Evolutionary conservation across 2,113 vertebrate species (phyloP), one percentile per base, ranked within the genome.

Genomic region (Illadopsis cleaveri): DNA sequence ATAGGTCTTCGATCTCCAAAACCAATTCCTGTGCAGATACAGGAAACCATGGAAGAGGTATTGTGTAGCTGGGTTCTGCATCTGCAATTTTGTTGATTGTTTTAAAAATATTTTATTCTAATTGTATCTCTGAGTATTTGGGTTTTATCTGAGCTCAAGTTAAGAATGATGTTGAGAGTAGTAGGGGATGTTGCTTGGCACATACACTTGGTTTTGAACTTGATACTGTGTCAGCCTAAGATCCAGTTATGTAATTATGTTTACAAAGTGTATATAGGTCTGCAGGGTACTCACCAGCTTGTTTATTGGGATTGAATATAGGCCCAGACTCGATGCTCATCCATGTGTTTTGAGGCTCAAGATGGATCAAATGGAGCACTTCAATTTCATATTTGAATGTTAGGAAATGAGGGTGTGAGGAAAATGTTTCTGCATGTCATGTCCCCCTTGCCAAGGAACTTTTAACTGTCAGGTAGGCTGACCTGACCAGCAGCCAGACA

Each of bases 31-130:
- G 48, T 98, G 86, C 98, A 99, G 85, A 98, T 99, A 86, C 98
- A 99, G 70, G 99, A 99, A 97, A 99, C 98, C 0, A 97, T 99
- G 98, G 99, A 99, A 94, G 99, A 99, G 99, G 99, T 99, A 97
- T 58, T 30, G 61, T 42, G 31, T 85, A 28, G 9, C 24, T 80
- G 37, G 6, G 4, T 89, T 91, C 51, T 94, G n/a, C 28, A 24
- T 50, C 10, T 44, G 3, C 78, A 23, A 6, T 76, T 69, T 24
- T 50, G n/a, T 87, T 65, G 15, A 19, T 79, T 50, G 13, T 56
- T 60, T 86, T 61, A 53, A 80, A 48, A 51, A 66, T 2, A 9
- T 76, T 92, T 64, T 82, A 38, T 75, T 75, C 15, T 38, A 64
- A 10, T 23, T 54, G 13, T 13, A 19, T 68, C 13, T 83, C 23